Evolutionary conservation across 1,140 invertebrate genomes (phyloP).

Genomic region (Papilio xuthus): DNA sequence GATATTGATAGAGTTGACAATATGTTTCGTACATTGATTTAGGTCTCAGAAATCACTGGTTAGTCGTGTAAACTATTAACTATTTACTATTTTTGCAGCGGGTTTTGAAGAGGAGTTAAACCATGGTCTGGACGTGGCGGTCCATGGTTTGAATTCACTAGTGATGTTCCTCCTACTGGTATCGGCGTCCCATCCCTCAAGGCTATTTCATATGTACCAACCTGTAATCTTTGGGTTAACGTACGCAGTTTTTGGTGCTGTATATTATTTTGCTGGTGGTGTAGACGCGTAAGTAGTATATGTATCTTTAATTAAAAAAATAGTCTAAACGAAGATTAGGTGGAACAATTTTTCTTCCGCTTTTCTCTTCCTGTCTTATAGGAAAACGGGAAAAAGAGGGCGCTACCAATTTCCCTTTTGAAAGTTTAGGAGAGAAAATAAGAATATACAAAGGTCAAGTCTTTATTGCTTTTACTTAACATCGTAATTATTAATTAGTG

Average conservation of each 20-base stretch:
- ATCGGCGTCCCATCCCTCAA: slow-evolving; percentile 86
- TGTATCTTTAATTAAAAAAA: background rate
- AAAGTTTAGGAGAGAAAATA: too few species aligned
- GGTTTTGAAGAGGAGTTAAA: slow-evolving; percentile 67
- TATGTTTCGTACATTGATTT: too few species aligned
- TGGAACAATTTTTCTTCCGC: background rate
- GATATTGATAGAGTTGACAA: too few species aligned
- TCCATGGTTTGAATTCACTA: slow-evolving; percentile 88
- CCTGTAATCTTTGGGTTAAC: slow-evolving; percentile 83
- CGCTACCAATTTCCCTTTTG: too few species aligned
- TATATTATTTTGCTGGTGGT: slow-evolving; percentile 90
- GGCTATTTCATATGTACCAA: slow-evolving; percentile 86
- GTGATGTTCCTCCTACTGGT: slow-evolving; percentile 87
- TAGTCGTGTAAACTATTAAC: background rate
- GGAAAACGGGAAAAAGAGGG: too few species aligned
- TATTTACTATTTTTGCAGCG: slow-evolving; percentile 48
- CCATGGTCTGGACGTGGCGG: slow-evolving; percentile 84
- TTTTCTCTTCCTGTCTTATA: background rate
- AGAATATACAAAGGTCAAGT: too few species aligned
- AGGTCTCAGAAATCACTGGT: too few species aligned
- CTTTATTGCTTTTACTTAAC: too few species aligned
- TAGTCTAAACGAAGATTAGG: too few species aligned
- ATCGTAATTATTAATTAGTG: too few species aligned
- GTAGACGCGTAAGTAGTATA: slow-evolving; percentile 81
- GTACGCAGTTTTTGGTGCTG: slow-evolving; percentile 86